Conservation (phyloP, 2,888 invertebrate species). For the Rhogogaster chlorosoma region DNA sequence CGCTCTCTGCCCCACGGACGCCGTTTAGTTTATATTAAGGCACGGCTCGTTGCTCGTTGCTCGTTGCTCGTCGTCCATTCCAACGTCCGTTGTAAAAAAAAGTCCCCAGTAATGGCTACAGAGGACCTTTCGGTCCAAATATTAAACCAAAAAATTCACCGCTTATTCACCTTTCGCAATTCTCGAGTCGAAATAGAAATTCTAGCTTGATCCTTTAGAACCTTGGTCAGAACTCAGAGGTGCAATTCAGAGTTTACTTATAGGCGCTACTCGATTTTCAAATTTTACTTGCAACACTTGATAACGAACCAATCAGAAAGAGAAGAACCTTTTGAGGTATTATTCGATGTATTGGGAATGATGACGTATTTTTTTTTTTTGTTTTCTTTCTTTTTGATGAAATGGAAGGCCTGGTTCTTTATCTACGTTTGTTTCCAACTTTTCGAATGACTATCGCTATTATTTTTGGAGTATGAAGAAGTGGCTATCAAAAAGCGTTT, state of each 20-base stretch:
- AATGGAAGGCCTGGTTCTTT: not conserved
- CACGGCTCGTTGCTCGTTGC: not conserved
- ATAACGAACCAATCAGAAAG: not conserved
- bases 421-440: not conserved
- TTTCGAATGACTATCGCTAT: not conserved
- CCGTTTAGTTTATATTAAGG: constrained; percentile 16
- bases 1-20: not conserved
- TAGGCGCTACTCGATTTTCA: too few species aligned
- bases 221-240: too few species aligned
- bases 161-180: not conserved
- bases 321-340: not conserved
- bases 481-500: not conserved
- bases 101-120: not conserved
- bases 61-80: not conserved
- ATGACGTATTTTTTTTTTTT: not conserved
- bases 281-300: too few species aligned
- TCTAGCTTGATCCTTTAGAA: too few species aligned
- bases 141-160: not conserved
- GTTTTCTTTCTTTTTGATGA: not conserved
- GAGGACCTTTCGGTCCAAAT: not conserved
- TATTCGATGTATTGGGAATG: not conserved
- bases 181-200: too few species aligned
- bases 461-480: not conserved
- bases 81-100: not conserved
- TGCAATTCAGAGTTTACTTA: too few species aligned